Base-by-base conservation (phyloP, 2,888 invertebrate species). In the Xestobium rufovillosum region DNA sequence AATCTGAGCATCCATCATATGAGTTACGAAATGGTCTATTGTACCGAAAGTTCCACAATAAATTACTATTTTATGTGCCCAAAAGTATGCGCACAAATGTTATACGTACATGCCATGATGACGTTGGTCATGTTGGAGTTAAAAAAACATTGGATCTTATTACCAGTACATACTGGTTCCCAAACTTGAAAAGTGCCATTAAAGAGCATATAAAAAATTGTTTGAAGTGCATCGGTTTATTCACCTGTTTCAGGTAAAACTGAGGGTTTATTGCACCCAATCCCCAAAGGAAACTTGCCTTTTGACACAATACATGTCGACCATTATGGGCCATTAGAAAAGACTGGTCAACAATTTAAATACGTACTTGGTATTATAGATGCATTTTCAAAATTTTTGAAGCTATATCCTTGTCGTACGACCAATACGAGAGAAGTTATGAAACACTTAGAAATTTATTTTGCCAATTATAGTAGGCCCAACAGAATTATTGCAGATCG, bases 361-460 rank as follows among this genome's bases (percentile, higher is more conserved):
- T 42, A 50, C 36, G 41, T 57, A 13, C 43, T 58, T 8, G 44
- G 45, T 4, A 39, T 52, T 4, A 36, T 53, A 9, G 53, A 57
- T 30, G 39, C 35, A 1, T 55, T 54, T 26, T 49, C 52, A 0
- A 57, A 56, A 36, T 55, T 47, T 30, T 39, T 45, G 0, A 48
- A 44, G 29, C 26, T 56, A 1, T 52, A 51, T 28, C 19, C 48
- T 2, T 42, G 41, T 1, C 47, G 42, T 11, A 30, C 40, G 2
- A 52, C 51, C 3, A 42, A 38, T 3, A 29, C 48, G 3, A 33
- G 31, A 6, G 47, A 47, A 31, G 27, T 33, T 11, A 47, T 51
- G 4, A 38, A 44, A 9, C 42, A 23, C 17, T 11, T 55, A 3
- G 28, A 38, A 12, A 11, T 26, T 16, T 52, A 53, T 41, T 54